Percentiles rank a stretch among this genome's conserved stretches.
Conservation (phyloP, 1,140 invertebrate species). For the Scaptomyza graminum region DNA sequence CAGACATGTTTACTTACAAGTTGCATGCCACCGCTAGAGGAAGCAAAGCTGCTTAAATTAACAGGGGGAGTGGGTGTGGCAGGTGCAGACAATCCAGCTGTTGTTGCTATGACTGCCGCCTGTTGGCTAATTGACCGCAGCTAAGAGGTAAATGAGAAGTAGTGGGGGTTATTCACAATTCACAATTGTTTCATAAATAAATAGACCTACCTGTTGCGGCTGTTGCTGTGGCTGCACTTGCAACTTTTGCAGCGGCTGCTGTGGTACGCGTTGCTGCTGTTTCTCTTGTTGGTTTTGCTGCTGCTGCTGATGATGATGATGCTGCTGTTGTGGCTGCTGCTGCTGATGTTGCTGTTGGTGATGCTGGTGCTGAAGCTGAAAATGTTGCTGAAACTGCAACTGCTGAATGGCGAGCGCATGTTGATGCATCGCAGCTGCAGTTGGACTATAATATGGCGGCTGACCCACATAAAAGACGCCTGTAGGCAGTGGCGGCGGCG, state of each 20-base stretch:
- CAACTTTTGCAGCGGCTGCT: conserved; percentile 9
- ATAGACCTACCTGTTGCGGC: conserved; percentile 46
- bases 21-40: conserved; percentile 65
- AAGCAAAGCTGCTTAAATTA: conserved; percentile 69
- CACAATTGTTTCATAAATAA: neutral
- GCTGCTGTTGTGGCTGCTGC: conserved; percentile 48
- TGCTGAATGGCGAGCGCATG: conserved; percentile 64
- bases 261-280: conserved; percentile 33
- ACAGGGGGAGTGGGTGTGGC: conserved; percentile 50
- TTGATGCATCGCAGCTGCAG: conserved; percentile 70
- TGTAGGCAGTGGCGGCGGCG: conserved; percentile 54
- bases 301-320: conserved; percentile 53
- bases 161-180: neutral
- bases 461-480: conserved; percentile 68
- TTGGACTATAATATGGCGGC: conserved; percentile 58
- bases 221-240: conserved; percentile 52
- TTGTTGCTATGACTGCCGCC: conserved; percentile 15
- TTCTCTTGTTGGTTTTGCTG: conserved; percentile 54
- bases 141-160: neutral
- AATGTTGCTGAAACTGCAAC: conserved; percentile 62
- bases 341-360: conserved; percentile 56
- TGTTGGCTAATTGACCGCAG: conserved; percentile 56
- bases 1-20: conserved; percentile 58
- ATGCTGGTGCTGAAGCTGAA: conserved; percentile 57
- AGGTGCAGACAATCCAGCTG: conserved; percentile 28